Evolutionary conservation across 1,140 invertebrate species (phyloP).

Genomic region (Drosophila auraria): DNA sequence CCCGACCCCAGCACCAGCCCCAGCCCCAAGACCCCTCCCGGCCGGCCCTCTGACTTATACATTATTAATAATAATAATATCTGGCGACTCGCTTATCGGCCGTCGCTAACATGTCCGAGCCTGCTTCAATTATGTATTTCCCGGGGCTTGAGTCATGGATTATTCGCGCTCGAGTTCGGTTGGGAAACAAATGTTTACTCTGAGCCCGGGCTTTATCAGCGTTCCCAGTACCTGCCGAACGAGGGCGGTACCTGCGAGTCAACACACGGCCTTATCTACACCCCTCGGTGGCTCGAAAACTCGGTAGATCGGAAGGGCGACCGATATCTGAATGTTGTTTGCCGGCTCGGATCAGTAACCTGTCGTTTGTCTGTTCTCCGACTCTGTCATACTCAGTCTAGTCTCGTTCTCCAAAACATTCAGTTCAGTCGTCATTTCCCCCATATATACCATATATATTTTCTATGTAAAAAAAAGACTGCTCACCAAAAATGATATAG

Average conservation of each 20-base stretch:
- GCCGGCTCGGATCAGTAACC: constrained; percentile 10
- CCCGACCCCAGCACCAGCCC: background rate
- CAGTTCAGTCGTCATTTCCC: background rate
- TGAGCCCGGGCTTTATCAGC: constrained; percentile 11
- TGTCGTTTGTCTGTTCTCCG: constrained; percentile 9
- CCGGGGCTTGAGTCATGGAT: constrained; percentile 31
- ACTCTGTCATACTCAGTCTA: background rate
- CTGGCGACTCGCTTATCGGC: constrained; percentile 6
- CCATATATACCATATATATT: constrained; percentile 10
- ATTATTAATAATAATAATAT: constrained; percentile 3
- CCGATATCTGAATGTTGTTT: background rate
- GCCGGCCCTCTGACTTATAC: background rate
- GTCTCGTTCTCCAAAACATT: constrained; percentile 6
- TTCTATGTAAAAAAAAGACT: constrained; percentile 13
- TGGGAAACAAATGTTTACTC: constrained; percentile 12
- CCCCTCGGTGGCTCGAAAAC: background rate
- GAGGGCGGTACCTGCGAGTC: constrained; percentile 47
- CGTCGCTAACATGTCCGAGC: background rate
- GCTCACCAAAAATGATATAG: background rate
- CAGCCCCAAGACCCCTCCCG: constrained; percentile 1
- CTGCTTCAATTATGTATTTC: constrained; percentile 7
- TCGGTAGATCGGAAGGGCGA: background rate
- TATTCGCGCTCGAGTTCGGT: background rate
- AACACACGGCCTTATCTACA: constrained; percentile 30
- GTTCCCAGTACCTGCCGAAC: constrained; percentile 32